Evolutionary conservation across 2,888 invertebrate genomes (phyloP), one percentile per base, ranked within the genome.

Genomic region (Cynaeus angustus): DNA sequence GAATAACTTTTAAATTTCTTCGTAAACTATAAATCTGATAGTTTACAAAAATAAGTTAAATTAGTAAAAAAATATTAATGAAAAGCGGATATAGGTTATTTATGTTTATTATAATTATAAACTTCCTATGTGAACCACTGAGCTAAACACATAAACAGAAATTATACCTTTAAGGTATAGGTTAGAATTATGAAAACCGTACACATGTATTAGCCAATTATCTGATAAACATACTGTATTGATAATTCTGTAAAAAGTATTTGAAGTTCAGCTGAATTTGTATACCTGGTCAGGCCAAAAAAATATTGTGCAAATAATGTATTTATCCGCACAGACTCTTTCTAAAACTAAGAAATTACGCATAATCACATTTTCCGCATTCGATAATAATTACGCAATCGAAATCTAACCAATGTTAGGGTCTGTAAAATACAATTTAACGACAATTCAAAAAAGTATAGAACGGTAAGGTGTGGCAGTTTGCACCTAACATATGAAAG

Each of bases 81-180:
- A 33, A 21, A 33, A 33, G 33, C 33, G 33, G 33, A 33, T 33
- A 33, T 10, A 41, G 2, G 41, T 12, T 10, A 41, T 33, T 33
- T 33, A 6, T 33, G 30, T 52, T 52, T 52, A 33, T 30, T 21
- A 21, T 21, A 52, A 52, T 30, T 30, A 12, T 14, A 8, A 7
- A 52, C 33, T 52, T 52, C 52, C 52, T 52, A 52, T 33, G 52
- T 52, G 52, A 52, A 52, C 9, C 26, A 26, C 26, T 8, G 28
- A 52, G 16, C 26, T 52, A 7, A 30, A 52, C 13, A 30, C 26
- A 10, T 52, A 33, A 13, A 52, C 52, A 30, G 52, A 52, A 52
- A 33, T 52, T 33, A 28, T 52, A 10, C 10, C 52, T 33, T 13
- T 13, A 28, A 30, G 52, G 6, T 30, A 33, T 30, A 26, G 13